These are phyloP conservation scores for Thunnus albacares DNA, from an alignment of 2,797 vertebrate genomes.

Conservation along the genomic window DNA sequence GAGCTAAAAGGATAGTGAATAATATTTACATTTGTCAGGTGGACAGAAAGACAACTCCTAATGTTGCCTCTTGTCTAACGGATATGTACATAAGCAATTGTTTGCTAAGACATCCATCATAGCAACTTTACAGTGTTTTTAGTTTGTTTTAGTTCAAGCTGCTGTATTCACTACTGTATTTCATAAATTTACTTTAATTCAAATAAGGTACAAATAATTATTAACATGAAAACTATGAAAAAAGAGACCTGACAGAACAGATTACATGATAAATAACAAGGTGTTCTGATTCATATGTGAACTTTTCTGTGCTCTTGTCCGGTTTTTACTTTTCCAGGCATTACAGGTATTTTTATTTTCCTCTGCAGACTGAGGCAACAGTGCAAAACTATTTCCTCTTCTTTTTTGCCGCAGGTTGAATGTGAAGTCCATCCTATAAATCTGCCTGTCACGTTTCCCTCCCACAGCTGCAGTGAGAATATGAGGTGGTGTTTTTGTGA, in stretches of 20 bases:
- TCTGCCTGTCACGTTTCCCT: conserved; percentile 72
- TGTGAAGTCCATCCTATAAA: conserved; percentile 70
- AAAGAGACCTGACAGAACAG: neutral
- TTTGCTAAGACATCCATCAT: neutral
- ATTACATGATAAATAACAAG: neutral
- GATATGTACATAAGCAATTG: neutral
- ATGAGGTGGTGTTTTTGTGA: conserved; percentile 50
- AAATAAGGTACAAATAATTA: neutral
- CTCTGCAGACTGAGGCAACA: conserved; percentile 42
- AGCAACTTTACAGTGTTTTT: neutral
- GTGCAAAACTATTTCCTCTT: conserved; percentile 56
- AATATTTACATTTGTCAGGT: neutral
- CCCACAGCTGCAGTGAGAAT: conserved; percentile 64
- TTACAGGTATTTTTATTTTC: conserved; percentile 55
- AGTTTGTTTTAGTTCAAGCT: no score
- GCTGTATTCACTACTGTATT: neutral
- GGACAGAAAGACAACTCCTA: neutral
- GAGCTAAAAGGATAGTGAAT: neutral
- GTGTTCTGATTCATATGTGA: conserved; percentile 1
- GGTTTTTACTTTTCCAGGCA: conserved; percentile 1
- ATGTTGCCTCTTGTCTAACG: neutral
- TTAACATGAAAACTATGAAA: neutral
- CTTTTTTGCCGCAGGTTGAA: conserved; percentile 68
- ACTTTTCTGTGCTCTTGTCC: conserved; percentile 8
- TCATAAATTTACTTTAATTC: neutral